Evolutionary conservation across 2,888 invertebrate genomes (phyloP).

Genomic region (Acrocyrtus sp.): DNA sequence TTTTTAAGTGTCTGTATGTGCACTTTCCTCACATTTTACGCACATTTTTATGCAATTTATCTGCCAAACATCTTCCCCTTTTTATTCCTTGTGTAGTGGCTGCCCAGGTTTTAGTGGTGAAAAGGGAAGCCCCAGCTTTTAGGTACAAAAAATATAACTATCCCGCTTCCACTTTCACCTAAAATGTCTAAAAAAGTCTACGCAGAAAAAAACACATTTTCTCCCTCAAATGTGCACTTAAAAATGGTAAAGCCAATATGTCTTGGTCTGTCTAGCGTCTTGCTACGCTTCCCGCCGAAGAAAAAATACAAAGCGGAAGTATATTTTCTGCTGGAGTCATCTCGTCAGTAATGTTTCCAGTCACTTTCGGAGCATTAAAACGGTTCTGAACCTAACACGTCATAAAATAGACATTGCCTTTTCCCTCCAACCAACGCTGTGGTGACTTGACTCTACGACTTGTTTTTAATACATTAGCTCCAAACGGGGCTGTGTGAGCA

Average conservation of each 20-base stretch:
- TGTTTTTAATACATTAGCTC: not conserved
- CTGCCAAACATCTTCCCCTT: conserved; percentile 23
- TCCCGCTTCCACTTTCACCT: not conserved
- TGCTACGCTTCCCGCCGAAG: too few species aligned
- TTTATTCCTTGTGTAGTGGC: not conserved
- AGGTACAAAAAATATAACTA: not conserved
- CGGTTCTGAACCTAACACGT: too few species aligned
- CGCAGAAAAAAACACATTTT: conserved; percentile 8
- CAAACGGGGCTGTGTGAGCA: too few species aligned
- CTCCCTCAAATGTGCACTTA: conserved; percentile 27
- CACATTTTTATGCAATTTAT: conserved; percentile 49
- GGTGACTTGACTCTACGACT: not conserved
- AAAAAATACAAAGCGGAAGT: too few species aligned
- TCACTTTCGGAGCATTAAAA: too few species aligned
- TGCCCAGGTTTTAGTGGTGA: not conserved
- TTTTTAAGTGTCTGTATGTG: too few species aligned
- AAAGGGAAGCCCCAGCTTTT: not conserved
- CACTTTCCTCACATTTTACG: conserved; percentile 61
- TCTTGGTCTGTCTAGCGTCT: conserved; percentile 38
- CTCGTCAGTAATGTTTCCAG: too few species aligned
- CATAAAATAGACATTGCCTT: too few species aligned
- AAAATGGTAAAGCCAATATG: conserved; percentile 37
- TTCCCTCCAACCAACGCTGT: too few species aligned
- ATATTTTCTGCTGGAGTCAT: too few species aligned
- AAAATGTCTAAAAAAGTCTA: not conserved